Evolutionary conservation across 2,797 vertebrate genomes (phyloP).

Genomic region (Sebastiscus albofasciatus): DNA sequence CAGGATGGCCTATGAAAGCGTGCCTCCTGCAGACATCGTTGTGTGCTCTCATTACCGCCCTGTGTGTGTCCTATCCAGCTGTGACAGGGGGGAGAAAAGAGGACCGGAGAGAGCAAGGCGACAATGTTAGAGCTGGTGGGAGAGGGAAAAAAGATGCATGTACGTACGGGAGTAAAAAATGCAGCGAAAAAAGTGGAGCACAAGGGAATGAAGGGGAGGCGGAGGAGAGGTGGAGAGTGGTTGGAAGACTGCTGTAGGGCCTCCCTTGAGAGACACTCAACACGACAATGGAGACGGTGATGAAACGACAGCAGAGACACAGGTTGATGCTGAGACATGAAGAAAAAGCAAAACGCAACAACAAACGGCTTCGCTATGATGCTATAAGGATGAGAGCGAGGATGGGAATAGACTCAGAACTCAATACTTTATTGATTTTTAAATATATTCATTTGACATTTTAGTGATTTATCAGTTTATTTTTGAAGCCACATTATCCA

Average conservation of each 20-base stretch:
- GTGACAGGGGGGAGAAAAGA: slow-evolving; percentile 19
- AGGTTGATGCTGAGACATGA: slow-evolving; percentile 32
- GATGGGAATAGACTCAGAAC: neutral
- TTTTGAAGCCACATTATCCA: neutral
- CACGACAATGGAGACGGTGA: slow-evolving; percentile 10
- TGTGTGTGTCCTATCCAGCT: slow-evolving; percentile 75
- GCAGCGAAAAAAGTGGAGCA: slow-evolving; percentile 39
- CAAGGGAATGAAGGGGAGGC: slow-evolving; percentile 1
- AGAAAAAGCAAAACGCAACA: neutral
- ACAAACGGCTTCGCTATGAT: slow-evolving; percentile 6
- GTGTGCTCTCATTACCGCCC: slow-evolving; percentile 81
- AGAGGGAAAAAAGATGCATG: neutral
- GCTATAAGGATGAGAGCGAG: neutral
- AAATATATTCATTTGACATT: fast-evolving
- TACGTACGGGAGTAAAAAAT: slow-evolving; percentile 18
- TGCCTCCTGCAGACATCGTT: slow-evolving; percentile 77
- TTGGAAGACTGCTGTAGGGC: slow-evolving; percentile 11
- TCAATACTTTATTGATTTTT: neutral
- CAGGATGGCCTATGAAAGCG: slow-evolving; percentile 77
- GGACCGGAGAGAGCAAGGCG: neutral
- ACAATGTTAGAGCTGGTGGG: slow-evolving; percentile 11
- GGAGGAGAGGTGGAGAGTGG: slow-evolving; percentile 8
- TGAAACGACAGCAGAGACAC: slow-evolving; percentile 5
- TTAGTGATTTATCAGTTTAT: neutral
- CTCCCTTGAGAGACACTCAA: slow-evolving; percentile 32